phyloP scores from a whole-genome alignment of 2,113 vertebrate genomes.

The Rhinolophus sinicus region DNA sequence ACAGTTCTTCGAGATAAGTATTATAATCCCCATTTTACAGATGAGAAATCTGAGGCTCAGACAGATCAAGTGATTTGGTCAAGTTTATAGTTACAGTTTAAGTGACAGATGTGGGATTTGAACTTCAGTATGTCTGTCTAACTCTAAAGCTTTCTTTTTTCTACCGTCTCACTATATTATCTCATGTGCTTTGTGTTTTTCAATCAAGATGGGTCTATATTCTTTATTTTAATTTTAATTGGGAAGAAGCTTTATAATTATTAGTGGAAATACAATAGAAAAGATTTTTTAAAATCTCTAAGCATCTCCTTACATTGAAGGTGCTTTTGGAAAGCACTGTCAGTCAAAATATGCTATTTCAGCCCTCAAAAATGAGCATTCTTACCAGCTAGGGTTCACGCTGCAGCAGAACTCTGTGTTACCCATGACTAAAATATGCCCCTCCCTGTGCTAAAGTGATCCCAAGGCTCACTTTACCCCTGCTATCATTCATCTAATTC shows the following conservation, averaged over 20 bases:
- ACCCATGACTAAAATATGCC: background rate
- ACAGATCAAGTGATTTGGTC: background rate
- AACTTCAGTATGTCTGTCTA: background rate
- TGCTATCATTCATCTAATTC: background rate
- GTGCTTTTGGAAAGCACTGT: background rate
- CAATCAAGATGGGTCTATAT: background rate
- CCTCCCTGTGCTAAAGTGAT: background rate
- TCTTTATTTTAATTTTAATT: slow-evolving; percentile 48
- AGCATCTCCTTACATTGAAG: background rate
- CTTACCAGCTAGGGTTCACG: background rate
- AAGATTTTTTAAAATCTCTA: background rate
- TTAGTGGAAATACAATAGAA: background rate
- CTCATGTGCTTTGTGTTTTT: background rate
- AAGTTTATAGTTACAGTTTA: background rate
- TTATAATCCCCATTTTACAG: background rate
- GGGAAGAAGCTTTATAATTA: slow-evolving; percentile 6
- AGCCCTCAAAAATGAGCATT: slow-evolving; percentile 1
- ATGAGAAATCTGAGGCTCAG: background rate
- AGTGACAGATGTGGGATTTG: background rate
- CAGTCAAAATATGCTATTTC: background rate
- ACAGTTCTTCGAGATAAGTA: background rate
- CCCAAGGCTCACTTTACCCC: background rate
- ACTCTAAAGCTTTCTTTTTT: background rate
- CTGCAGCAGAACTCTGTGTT: background rate
- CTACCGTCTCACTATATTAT: background rate